Conservation (phyloP, 2,113 vertebrate genomes). For the Percopsis transmontana region DNA sequence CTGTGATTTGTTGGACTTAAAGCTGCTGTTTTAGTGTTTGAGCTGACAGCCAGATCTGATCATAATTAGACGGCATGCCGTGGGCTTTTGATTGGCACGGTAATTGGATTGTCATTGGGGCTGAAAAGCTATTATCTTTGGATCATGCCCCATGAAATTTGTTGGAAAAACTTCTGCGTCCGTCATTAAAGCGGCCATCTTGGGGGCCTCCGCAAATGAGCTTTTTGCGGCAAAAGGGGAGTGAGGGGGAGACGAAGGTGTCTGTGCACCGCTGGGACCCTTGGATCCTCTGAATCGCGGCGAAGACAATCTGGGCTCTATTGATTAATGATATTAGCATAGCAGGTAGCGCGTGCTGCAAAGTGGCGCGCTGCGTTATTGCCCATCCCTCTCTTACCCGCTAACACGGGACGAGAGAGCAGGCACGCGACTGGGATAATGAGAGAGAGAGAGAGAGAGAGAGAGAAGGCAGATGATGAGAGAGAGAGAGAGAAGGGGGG, state of each 20-base stretch:
- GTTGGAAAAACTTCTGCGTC: constrained; percentile 99
- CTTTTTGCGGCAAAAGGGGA: constrained; percentile 73
- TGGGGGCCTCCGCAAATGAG: constrained; percentile 95
- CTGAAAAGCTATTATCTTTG: constrained; percentile 99
- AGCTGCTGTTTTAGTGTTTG: constrained; percentile 99
- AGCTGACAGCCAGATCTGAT: constrained; percentile 99
- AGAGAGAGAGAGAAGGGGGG: constrained; percentile 24
- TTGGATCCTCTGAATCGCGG: constrained; percentile 87
- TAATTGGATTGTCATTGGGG: constrained; percentile 99
- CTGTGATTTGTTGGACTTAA: constrained; percentile 99
- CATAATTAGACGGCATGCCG: constrained; percentile 99
- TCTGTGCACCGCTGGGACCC: constrained; percentile 93
- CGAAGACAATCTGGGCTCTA: constrained; percentile 92
- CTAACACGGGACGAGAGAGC: constrained; percentile 65
- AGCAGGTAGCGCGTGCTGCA: constrained; percentile 87
- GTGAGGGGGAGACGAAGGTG: constrained; percentile 46
- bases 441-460: constrained; percentile 10
- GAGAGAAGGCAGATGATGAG: constrained; percentile 60
- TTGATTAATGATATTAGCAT: constrained; percentile 99
- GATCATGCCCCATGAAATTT: constrained; percentile 99
- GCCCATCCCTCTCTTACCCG: constrained; percentile 76
- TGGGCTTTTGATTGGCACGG: constrained; percentile 99
- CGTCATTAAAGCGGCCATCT: constrained; percentile 99
- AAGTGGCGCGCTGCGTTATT: constrained; percentile 80
- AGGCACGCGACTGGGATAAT: constrained; percentile 49